phyloP scores from a whole-genome alignment of 1,140 invertebrate genomes.

The Palaemon carinicauda region DNA sequence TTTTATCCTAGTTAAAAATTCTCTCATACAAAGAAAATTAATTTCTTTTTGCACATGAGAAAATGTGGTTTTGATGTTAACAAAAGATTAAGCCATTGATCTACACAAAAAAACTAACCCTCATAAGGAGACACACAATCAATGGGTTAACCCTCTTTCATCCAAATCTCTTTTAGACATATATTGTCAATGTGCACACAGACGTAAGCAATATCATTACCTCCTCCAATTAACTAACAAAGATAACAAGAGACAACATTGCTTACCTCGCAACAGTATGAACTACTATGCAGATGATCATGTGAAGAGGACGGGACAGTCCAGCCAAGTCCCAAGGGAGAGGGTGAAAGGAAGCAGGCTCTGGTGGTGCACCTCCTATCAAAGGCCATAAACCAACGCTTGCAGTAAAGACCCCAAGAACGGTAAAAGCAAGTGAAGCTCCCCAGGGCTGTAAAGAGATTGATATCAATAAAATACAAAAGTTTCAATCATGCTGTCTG shows the following conservation, averaged over 20 bases:
- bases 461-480: neutral
- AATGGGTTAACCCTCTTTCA: no score
- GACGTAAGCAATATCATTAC: neutral
- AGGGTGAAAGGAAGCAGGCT: slow-evolving; percentile 45
- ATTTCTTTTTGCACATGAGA: no score
- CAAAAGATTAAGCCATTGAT: no score
- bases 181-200: neutral
- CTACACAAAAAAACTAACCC: no score
- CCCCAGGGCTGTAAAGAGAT: slow-evolving; percentile 24
- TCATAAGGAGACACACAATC: no score
- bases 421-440: slow-evolving; percentile 13
- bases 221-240: no score
- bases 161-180: no score
- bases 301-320: slow-evolving; percentile 34
- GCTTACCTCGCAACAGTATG: slow-evolving; percentile 26
- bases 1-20: no score
- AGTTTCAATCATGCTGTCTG: neutral
- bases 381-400: slow-evolving; percentile 33
- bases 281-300: slow-evolving; percentile 29
- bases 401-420: slow-evolving; percentile 19
- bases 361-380: slow-evolving; percentile 42
- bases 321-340: slow-evolving; percentile 25
- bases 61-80: no score
- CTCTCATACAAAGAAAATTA: no score
- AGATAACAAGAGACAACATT: neutral